phyloP scores from a whole-genome alignment of 1,140 invertebrate species.

The Pectinophora gossypiella region DNA sequence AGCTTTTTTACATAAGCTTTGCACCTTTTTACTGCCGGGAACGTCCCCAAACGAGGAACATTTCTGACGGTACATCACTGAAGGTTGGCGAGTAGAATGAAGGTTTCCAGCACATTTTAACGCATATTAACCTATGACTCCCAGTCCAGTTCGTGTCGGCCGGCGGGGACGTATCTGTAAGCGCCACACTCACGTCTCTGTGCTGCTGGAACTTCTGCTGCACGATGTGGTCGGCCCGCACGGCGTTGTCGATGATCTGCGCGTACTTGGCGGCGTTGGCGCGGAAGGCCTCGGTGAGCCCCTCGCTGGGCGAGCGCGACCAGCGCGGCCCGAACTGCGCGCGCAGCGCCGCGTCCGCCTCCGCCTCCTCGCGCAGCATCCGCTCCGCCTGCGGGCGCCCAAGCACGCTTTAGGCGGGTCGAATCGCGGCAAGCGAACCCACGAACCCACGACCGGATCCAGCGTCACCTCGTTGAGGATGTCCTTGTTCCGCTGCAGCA shows the following conservation, averaged over 20 bases:
- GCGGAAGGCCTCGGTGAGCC: conserved; percentile 92
- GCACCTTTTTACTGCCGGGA: too few species aligned
- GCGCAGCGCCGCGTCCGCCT: conserved; percentile 91
- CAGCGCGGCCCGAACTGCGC: conserved; percentile 94
- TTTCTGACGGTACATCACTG: too few species aligned
- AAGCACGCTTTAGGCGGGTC: too few species aligned
- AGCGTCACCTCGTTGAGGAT: conserved; percentile 93
- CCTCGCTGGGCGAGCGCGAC: conserved; percentile 91
- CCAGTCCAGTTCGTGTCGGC: not conserved
- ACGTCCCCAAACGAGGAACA: too few species aligned
- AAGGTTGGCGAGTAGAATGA: too few species aligned
- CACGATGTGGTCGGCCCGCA: conserved; percentile 84
- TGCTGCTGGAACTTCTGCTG: conserved; percentile 91
- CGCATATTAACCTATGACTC: too few species aligned
- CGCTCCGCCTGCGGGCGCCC: conserved; percentile 87
- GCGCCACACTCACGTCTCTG: conserved; percentile 69
- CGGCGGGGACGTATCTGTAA: not conserved
- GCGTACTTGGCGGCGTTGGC: conserved; percentile 93
- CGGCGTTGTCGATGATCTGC: conserved; percentile 94
- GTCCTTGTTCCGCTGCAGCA: conserved; percentile 94
- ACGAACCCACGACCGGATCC: too few species aligned
- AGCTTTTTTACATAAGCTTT: too few species aligned
- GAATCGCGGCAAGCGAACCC: too few species aligned
- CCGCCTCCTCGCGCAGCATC: conserved; percentile 93
- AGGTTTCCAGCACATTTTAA: too few species aligned